These are phyloP conservation scores for Scaptomyza hsui DNA, from an alignment of 1,140 invertebrate genomes.

Conservation along the genomic window DNA sequence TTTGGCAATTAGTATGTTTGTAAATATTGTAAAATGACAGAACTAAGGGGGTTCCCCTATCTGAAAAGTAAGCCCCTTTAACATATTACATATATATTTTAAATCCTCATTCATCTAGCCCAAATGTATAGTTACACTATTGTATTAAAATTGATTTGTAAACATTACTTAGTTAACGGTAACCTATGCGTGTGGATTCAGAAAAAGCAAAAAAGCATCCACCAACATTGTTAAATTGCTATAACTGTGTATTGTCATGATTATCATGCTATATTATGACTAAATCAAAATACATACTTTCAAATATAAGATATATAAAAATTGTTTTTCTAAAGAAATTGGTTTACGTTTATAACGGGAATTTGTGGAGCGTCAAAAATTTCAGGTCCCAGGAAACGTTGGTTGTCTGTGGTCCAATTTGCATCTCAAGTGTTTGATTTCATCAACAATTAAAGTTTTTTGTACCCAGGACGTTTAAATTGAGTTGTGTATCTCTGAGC, in stretches of 20 bases:
- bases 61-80: conserved; percentile 16
- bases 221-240: conserved; percentile 58
- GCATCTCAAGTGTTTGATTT: no score
- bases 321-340: conserved; percentile 17
- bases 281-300: conserved; percentile 66
- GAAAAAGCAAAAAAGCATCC: conserved; percentile 33
- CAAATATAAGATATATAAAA: conserved; percentile 53
- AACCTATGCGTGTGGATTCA: conserved; percentile 25
- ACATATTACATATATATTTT: conserved; percentile 12
- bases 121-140: conserved; percentile 56
- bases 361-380: no score
- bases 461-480: no score
- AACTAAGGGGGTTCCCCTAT: conserved; percentile 20
- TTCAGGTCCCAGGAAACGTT: no score
- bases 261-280: conserved; percentile 46
- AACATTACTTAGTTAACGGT: conserved; percentile 42
- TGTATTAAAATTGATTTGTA: conserved; percentile 42
- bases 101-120: conserved; percentile 34
- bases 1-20: conserved; percentile 61
- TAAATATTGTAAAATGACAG: conserved; percentile 67
- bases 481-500: no score
- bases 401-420: no score
- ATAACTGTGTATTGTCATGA: conserved; percentile 43
- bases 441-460: no score
- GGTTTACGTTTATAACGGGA: no score